A percentile compares a stretch with the other conserved stretches of the same genome.
phyloP scores from a whole-genome alignment of 30 jellyfish, hydroid and myxozoan species.

The Cassiopea andromeda region DNA sequence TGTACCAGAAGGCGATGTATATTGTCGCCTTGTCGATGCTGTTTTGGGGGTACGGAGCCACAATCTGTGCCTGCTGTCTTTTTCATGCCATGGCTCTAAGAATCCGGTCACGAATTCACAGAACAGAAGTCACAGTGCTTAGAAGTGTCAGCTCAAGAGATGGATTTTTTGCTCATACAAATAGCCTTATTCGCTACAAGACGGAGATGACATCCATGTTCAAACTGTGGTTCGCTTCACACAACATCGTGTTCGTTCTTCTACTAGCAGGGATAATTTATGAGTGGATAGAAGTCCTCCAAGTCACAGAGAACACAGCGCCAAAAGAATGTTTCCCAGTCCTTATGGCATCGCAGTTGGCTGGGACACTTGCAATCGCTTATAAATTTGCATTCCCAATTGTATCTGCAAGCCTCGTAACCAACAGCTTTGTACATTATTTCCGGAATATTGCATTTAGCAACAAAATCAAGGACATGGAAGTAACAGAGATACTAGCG shows the following conservation, averaged over 20 bases:
- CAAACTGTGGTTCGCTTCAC: slow-evolving; percentile 45
- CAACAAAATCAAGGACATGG: slow-evolving; percentile 18
- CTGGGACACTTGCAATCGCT: slow-evolving; percentile 36
- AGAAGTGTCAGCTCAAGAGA: slow-evolving; percentile 1
- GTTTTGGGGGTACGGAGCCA: slow-evolving; percentile 65
- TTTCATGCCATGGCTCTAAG: slow-evolving; percentile 58
- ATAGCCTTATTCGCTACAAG: neutral
- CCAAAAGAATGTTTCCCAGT: neutral
- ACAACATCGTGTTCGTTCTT: slow-evolving; percentile 39
- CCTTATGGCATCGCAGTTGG: slow-evolving; percentile 14
- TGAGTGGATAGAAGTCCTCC: slow-evolving; percentile 42
- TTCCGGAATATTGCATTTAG: slow-evolving; percentile 28
- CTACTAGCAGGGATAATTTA: slow-evolving; percentile 56
- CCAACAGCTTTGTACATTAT: slow-evolving; percentile 10
- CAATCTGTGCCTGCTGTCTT: slow-evolving; percentile 67
- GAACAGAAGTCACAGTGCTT: slow-evolving; percentile 27
- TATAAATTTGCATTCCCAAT: slow-evolving; percentile 59
- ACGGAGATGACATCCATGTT: slow-evolving; percentile 28
- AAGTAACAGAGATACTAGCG: slow-evolving; percentile 16
- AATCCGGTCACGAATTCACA: slow-evolving; percentile 10
- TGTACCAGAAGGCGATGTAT: neutral
- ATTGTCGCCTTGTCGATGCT: slow-evolving; percentile 27
- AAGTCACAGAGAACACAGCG: neutral
- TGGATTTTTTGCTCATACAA: slow-evolving; percentile 13
- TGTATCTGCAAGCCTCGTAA: slow-evolving; percentile 57